These are phyloP conservation scores for Lordiphosa collinella DNA, from an alignment of 1,140 invertebrate species.

Conservation along the genomic window DNA sequence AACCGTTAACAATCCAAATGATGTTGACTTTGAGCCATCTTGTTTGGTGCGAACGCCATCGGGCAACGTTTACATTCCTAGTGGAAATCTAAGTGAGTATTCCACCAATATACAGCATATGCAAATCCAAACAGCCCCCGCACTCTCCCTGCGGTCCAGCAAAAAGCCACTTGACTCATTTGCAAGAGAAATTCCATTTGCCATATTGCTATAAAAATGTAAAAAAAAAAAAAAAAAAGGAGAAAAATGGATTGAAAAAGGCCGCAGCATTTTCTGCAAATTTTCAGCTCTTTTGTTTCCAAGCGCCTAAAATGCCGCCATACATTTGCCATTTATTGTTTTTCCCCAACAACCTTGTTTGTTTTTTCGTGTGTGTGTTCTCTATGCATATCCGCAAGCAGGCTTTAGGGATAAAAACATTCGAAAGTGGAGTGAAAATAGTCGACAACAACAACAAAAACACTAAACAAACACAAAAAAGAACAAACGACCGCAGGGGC, in stretches of 20 bases:
- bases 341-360: constrained; percentile 58
- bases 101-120: constrained; percentile 26
- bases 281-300: constrained; percentile 67
- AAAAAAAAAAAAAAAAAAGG: constrained; percentile 33
- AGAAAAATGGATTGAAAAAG: constrained; percentile 2
- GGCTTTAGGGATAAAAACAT: constrained; percentile 75
- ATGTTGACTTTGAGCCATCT: constrained; percentile 93
- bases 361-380: constrained; percentile 45
- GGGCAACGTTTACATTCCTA: constrained; percentile 95
- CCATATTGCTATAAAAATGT: constrained; percentile 74
- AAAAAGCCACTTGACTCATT: constrained; percentile 67
- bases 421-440: constrained; percentile 71
- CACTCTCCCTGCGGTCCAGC: constrained; percentile 20
- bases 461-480: too few species aligned
- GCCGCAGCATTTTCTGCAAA: constrained; percentile 56
- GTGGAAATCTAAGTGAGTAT: constrained; percentile 85
- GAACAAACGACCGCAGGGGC: constrained; percentile 53
- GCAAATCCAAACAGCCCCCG: constrained; percentile 40
- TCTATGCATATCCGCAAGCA: constrained; percentile 71
- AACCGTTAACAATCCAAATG: constrained; percentile 85
- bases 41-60: constrained; percentile 93
- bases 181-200: constrained; percentile 69
- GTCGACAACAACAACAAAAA: constrained; percentile 40
- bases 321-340: constrained; percentile 77
- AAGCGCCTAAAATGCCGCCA: constrained; percentile 70